Evolutionary conservation across 92 coral and sea anemone species (phyloP).

Genomic region (Porites evermanni): DNA sequence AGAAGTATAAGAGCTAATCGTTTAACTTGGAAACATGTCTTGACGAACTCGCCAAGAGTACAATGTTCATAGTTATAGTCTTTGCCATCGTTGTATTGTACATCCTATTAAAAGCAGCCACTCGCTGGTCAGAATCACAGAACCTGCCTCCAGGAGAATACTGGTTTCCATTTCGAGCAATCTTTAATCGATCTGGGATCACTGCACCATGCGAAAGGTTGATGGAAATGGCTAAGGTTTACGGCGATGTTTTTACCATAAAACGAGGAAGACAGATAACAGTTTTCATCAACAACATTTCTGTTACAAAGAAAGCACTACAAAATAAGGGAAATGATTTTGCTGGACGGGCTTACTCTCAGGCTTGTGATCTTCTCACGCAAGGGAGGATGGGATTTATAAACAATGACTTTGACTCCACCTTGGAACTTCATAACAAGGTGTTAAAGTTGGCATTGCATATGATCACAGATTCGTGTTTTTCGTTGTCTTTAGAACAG

Average conservation of each 20-base stretch:
- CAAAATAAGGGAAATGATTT: conserved; percentile 8
- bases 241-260: conserved; percentile 25
- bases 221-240: conserved; percentile 3
- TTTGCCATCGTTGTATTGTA: neutral
- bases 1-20: neutral
- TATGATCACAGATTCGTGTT: conserved; percentile 31
- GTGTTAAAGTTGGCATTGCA: conserved; percentile 57
- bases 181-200: conserved; percentile 7
- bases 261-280: conserved; percentile 10
- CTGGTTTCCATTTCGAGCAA: conserved; percentile 16
- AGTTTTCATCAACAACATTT: conserved; percentile 7
- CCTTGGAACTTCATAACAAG: conserved; percentile 60
- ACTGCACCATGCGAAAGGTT: conserved; percentile 24
- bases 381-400: neutral
- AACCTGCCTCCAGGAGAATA: conserved; percentile 20
- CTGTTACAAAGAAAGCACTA: conserved; percentile 16
- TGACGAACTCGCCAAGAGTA: neutral
- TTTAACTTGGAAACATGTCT: neutral
- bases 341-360: conserved; percentile 13
- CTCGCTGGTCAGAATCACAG: neutral
- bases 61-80: neutral
- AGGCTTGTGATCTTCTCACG: neutral
- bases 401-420: conserved; percentile 59
- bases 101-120: conserved; percentile 1
- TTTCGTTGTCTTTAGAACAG: conserved; percentile 39